Percentiles rank a stretch among this genome's conserved stretches.
Conservation (phyloP, 2,888 invertebrate genomes). For the Pterostichus niger region DNA sequence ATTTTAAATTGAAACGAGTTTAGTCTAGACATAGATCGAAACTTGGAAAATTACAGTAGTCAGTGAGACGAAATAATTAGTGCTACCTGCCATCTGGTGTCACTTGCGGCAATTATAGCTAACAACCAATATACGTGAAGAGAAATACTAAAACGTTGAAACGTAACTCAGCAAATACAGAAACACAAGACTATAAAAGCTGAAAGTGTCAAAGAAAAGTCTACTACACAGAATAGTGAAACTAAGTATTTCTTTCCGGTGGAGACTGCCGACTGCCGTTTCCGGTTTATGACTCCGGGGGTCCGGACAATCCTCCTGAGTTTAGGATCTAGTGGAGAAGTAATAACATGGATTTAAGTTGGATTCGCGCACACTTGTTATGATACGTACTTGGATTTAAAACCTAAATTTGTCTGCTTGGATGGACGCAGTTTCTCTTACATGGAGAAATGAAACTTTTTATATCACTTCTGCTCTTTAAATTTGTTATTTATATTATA, state of each 20-base stretch:
- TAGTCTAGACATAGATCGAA: constrained; percentile 35
- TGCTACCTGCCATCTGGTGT: constrained; percentile 20
- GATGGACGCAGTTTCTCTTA: not conserved
- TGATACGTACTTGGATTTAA: not conserved
- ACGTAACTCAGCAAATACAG: not conserved
- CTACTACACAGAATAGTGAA: not conserved
- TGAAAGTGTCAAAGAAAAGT: not conserved
- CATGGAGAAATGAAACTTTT: not conserved
- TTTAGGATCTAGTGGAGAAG: constrained; percentile 3
- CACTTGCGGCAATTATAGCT: constrained; percentile 37
- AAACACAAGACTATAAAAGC: not conserved
- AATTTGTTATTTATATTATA: not conserved
- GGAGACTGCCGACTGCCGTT: not conserved
- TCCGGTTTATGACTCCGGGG: constrained; percentile 21
- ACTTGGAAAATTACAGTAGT: constrained; percentile 26
- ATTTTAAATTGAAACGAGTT: constrained; percentile 35
- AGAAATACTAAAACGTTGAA: too few species aligned
- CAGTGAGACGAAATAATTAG: constrained; percentile 37
- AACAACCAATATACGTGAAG: too few species aligned
- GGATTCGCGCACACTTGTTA: constrained; percentile 30
- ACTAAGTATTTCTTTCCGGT: constrained; percentile 7
- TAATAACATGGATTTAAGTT: constrained; percentile 29
- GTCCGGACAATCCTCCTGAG: constrained; percentile 25
- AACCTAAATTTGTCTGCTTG: constrained; percentile 26
- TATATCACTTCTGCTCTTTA: not conserved